Percentiles rank a stretch among this genome's conserved stretches.
Conservation (phyloP, 2,113 vertebrate genomes). For the Trematomus loennbergii region DNA sequence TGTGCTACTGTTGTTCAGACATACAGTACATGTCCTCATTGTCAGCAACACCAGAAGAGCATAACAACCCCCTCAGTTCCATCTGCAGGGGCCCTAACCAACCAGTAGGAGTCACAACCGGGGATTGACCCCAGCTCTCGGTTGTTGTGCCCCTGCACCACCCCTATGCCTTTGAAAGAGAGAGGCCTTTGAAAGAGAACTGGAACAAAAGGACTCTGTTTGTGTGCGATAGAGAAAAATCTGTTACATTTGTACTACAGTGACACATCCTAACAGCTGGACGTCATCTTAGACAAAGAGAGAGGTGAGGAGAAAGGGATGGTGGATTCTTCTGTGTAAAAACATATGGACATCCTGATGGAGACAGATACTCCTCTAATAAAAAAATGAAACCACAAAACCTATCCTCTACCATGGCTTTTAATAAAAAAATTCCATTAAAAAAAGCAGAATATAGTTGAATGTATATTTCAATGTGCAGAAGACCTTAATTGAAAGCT, state of each 20-base stretch:
- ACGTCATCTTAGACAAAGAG: conserved; percentile 61
- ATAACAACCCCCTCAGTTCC: conserved; percentile 39
- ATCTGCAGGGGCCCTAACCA: conserved; percentile 25
- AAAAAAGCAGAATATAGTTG: no score
- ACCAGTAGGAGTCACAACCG: conserved; percentile 23
- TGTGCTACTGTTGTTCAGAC: conserved; percentile 27
- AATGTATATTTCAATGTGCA: no score
- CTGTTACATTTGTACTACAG: conserved; percentile 51
- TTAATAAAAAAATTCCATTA: no score
- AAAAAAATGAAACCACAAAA: no score
- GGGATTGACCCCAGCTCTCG: conserved; percentile 24
- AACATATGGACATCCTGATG: conserved; percentile 11
- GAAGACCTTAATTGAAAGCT: no score
- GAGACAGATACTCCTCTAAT: not conserved
- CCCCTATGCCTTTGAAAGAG: conserved; percentile 51
- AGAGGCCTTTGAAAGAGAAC: conserved; percentile 62
- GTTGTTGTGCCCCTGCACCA: conserved; percentile 34
- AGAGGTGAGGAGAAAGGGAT: conserved; percentile 30
- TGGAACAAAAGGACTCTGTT: conserved; percentile 71
- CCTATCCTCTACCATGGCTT: no score
- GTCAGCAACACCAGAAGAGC: conserved; percentile 18
- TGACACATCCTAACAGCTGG: conserved; percentile 75
- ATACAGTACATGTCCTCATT: not conserved
- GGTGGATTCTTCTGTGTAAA: conserved; percentile 3
- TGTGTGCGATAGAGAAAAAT: conserved; percentile 44